Evolutionary conservation across 2,888 invertebrate genomes (phyloP).

Genomic region (Tachina grossa): DNA sequence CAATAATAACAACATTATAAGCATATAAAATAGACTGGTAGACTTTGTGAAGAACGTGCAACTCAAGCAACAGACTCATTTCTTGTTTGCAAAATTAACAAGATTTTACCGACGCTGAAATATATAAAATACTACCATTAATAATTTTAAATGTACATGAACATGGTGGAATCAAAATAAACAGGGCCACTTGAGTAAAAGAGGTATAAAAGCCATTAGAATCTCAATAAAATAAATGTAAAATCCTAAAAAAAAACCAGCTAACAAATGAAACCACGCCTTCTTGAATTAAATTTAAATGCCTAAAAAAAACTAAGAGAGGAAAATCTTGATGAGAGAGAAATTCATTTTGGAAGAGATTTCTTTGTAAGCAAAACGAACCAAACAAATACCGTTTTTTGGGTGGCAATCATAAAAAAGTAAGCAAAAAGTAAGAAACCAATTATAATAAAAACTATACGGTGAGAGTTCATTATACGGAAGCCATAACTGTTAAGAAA

Average conservation of each 20-base stretch:
- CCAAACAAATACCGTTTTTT: slow-evolving; percentile 19
- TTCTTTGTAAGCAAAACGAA: neutral
- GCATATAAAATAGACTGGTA: slow-evolving; percentile 6
- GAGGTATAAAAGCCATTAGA: slow-evolving; percentile 67
- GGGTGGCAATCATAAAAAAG: slow-evolving; percentile 40
- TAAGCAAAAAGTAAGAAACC: slow-evolving; percentile 27
- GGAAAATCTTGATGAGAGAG: neutral
- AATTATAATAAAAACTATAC: slow-evolving; percentile 42
- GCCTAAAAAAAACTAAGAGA: slow-evolving; percentile 31
- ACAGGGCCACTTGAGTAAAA: slow-evolving; percentile 66
- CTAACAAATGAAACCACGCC: slow-evolving; percentile 68
- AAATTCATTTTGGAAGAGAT: neutral
- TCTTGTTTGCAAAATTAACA: slow-evolving; percentile 26
- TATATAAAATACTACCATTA: slow-evolving; percentile 11
- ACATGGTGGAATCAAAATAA: slow-evolving; percentile 22
- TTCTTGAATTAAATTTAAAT: neutral
- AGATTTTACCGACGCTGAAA: slow-evolving; percentile 71
- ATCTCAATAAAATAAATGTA: slow-evolving; percentile 67
- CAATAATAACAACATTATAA: slow-evolving; percentile 74
- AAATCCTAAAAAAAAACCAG: slow-evolving; percentile 57
- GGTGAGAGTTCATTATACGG: slow-evolving; percentile 76
- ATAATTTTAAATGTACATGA: slow-evolving; percentile 25
- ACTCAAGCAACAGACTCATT: slow-evolving; percentile 45
- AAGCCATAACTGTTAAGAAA: slow-evolving; percentile 82
- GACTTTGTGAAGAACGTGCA: slow-evolving; percentile 2